Percentiles rank a stretch among this genome's conserved stretches.
Conservation (phyloP, 2,888 invertebrate genomes). For the Empis livida region DNA sequence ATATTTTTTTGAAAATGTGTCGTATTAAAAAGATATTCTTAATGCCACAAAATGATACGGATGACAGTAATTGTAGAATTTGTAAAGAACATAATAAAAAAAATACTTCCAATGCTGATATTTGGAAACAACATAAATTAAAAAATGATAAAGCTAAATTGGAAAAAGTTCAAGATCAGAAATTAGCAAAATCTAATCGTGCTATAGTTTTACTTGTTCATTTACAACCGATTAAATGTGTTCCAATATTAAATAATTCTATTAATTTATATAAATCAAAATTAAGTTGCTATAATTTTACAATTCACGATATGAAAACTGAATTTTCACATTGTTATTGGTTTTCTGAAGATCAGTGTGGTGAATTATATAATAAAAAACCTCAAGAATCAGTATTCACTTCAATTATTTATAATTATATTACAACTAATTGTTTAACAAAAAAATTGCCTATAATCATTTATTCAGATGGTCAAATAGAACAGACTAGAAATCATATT, state of each 20-base stretch:
- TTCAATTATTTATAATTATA: background rate
- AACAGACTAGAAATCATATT: background rate
- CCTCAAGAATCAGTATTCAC: background rate
- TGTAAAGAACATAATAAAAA: background rate
- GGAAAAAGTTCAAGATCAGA: background rate
- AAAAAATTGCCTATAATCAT: background rate
- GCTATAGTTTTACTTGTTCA: background rate
- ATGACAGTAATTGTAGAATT: background rate
- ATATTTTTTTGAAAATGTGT: too few species aligned
- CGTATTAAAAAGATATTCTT: background rate
- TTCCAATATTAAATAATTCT: background rate
- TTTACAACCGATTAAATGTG: background rate
- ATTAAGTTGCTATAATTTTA: background rate
- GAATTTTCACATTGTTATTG: background rate
- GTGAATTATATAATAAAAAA: background rate
- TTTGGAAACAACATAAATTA: background rate
- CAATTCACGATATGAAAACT: background rate
- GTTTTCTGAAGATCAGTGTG: background rate
- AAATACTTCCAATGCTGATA: background rate
- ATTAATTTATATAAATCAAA: background rate
- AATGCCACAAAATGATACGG: background rate
- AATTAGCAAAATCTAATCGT: background rate
- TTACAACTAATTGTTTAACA: background rate
- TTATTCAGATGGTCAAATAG: background rate
- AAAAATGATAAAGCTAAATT: background rate